These are phyloP conservation scores for Rhinolophus ferrumequinum DNA, from an alignment of 2,113 vertebrate species.

Conservation along the genomic window DNA sequence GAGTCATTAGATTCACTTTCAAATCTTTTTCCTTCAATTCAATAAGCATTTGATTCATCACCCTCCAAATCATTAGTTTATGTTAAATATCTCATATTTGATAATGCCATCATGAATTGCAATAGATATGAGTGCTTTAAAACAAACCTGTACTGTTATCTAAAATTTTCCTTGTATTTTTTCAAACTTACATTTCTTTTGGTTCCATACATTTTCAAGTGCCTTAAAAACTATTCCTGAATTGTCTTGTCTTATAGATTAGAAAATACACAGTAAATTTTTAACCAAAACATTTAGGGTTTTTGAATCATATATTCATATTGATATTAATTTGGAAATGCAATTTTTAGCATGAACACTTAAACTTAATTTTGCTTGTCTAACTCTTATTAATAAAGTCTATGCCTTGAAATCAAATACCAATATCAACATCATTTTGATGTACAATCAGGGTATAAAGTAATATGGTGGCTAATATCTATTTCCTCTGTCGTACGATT, in stretches of 20 bases:
- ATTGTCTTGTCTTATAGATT: background rate
- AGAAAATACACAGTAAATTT: background rate
- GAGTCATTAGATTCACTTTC: slow-evolving; percentile 5
- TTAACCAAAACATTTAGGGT: background rate
- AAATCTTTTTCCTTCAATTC: slow-evolving; percentile 50
- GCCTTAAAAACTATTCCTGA: background rate
- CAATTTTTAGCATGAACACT: background rate
- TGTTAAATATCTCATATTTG: background rate
- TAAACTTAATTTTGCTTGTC: background rate
- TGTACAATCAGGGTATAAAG: background rate
- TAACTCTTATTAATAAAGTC: background rate
- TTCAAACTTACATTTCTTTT: slow-evolving; percentile 66
- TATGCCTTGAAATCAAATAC: background rate
- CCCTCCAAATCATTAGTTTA: background rate
- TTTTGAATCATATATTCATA: background rate
- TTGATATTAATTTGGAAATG: background rate
- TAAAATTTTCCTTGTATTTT: background rate
- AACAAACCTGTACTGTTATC: slow-evolving; percentile 20
- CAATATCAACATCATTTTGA: background rate
- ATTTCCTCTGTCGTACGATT: background rate
- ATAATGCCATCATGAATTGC: background rate
- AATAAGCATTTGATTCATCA: slow-evolving; percentile 3
- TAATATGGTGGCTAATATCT: background rate
- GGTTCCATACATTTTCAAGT: background rate
- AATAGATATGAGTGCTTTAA: slow-evolving; percentile 46